Evolutionary conservation across 1,140 invertebrate species (phyloP), one percentile per base, ranked within the genome.

Genomic region (Macrotrachela quadricornifera): DNA sequence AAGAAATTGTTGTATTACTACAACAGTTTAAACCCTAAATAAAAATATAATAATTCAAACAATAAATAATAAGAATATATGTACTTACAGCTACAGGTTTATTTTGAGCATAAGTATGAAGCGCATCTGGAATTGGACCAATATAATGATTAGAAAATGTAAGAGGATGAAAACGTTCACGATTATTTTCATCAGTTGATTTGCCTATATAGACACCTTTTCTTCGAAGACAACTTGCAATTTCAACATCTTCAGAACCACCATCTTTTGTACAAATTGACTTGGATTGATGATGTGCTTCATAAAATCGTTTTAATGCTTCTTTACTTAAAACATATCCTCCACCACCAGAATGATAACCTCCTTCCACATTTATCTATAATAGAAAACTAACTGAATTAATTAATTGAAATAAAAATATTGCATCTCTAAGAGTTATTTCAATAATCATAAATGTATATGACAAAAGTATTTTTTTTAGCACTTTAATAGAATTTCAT

Each of bases 1-100:
- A 96, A 0, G 86, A 88, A 41, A 96, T 78, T 0, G 90, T 86
- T 63, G 82, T 84, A 63, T 95, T 88, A 14, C 85, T 91, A 68
- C 88, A 95, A 64, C 88, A 94, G 57, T 85, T 79, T 50, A 88
- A 75, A 0, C 88, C 87, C 79, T 91, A 68, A 18, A 74, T 67
- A 58, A 38, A 46, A 57, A 18, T 61, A 44, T 30, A 49, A 53
- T 39, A 44, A 40, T 11, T 49, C 16, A 15, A n/a, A 16, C n/a
- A n/a, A n/a, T n/a, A n/a, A n/a, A n/a, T n/a, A 14, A 4, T 40
- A 13, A 16, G 12, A 16, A 39, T n/a, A n/a, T n/a, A 38, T 38
- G 39, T 15, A 38, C 6, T 38, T 11, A 49, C 48, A 14, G 40
- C 41, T 41, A 36, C 13, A 41, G 30, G 16, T 41, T 49, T 49